These are phyloP conservation scores for Potamarius usumacintae DNA, from an alignment of 2,113 vertebrate species.

Conservation along the genomic window DNA sequence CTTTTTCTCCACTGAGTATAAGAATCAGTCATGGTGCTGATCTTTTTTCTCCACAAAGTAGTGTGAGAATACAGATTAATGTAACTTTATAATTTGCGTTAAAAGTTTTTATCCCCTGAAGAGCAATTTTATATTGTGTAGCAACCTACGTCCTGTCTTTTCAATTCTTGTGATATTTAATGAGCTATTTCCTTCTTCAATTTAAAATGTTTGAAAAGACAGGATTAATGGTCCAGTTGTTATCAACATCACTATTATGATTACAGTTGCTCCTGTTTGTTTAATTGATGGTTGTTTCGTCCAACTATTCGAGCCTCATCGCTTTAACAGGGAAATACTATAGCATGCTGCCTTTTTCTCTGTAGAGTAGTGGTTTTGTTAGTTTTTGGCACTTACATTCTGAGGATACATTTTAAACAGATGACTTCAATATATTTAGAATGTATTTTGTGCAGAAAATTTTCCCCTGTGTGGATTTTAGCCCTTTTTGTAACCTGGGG, in stretches of 20 bases:
- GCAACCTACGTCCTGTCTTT: neutral
- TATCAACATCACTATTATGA: neutral
- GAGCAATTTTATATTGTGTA: neutral
- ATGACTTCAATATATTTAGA: slow-evolving; percentile 1
- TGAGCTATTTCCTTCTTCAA: neutral
- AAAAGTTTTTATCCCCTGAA: neutral
- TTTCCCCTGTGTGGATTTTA: neutral
- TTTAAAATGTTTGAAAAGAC: neutral
- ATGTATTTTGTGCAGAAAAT: neutral
- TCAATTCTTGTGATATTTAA: neutral
- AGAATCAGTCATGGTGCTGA: no score
- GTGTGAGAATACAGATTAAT: neutral
- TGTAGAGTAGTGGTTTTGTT: neutral
- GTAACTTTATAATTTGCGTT: neutral
- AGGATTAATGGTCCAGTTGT: neutral
- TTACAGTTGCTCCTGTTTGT: neutral
- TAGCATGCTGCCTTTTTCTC: neutral
- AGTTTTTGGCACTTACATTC: neutral
- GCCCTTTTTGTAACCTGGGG: neutral
- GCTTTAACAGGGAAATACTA: neutral
- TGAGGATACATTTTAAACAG: neutral
- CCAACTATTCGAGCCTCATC: neutral
- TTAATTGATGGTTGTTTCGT: neutral
- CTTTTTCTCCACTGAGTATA: no score
- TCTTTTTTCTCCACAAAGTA: neutral